Evolutionary conservation across 2,888 invertebrate genomes (phyloP).

Genomic region (Epinotia ramella): DNA sequence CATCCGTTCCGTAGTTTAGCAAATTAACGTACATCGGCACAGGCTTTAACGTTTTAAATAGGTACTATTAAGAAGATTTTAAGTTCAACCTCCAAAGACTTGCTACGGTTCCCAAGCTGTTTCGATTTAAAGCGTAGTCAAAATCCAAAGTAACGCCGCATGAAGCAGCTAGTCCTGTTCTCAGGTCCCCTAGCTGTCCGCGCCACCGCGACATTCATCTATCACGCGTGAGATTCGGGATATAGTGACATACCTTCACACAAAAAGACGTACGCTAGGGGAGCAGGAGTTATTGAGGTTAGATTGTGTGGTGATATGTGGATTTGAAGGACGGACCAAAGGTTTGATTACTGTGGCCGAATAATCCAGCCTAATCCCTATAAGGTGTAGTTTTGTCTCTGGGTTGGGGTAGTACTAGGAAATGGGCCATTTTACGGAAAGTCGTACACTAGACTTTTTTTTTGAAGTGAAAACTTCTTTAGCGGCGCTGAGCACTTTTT

Average conservation of each 20-base stretch:
- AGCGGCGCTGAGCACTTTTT: too few relatives aligned
- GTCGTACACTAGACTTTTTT: too few relatives aligned
- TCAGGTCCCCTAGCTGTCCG: slow-evolving; percentile 9
- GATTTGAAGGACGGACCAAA: background rate
- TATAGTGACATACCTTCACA: background rate
- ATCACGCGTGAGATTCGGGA: slow-evolving; percentile 23
- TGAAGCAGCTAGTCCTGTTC: background rate
- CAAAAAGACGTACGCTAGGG: slow-evolving; percentile 4
- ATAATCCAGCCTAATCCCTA: background rate
- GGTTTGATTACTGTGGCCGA: background rate
- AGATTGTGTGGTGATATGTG: background rate
- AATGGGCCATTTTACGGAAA: too few relatives aligned
- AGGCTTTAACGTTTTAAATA: too few relatives aligned
- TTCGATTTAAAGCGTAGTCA: background rate
- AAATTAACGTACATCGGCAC: too few relatives aligned
- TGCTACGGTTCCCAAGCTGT: too few relatives aligned
- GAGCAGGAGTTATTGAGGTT: background rate
- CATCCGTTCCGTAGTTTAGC: too few relatives aligned
- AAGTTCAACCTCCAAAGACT: too few relatives aligned
- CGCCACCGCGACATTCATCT: slow-evolving; percentile 14
- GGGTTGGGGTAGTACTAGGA: too few relatives aligned
- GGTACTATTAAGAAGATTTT: too few relatives aligned
- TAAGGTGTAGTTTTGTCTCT: too few relatives aligned
- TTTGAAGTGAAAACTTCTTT: too few relatives aligned
- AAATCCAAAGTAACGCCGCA: background rate